A percentile compares a stretch with the other conserved stretches of the same genome.
Evolutionary conservation across 2,113 vertebrate genomes (phyloP).

Genomic region (Carlito syrichta): DNA sequence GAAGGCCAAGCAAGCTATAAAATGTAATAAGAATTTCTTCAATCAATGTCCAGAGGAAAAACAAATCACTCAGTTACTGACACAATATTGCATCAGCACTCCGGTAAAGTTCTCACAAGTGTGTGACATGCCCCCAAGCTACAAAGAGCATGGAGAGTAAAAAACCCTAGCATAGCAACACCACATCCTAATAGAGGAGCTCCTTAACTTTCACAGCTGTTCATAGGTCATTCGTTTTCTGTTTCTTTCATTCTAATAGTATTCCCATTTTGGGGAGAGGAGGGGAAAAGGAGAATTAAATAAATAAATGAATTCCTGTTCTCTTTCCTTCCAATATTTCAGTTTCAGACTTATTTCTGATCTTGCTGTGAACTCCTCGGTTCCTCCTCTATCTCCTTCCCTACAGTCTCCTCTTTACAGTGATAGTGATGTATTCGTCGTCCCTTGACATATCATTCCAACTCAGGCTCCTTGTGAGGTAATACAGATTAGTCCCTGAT

Average conservation of each 20-base stretch:
- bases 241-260: constrained; percentile 17
- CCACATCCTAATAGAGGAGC: constrained; percentile 33
- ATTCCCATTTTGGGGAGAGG: neutral
- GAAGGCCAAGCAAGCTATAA: constrained; percentile 86
- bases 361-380: neutral
- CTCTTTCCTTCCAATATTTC: constrained; percentile 28
- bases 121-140: constrained; percentile 82
- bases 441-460: constrained; percentile 48
- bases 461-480: constrained; percentile 54
- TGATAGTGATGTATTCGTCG: constrained; percentile 64
- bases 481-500: constrained; percentile 65
- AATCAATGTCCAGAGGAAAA: constrained; percentile 88
- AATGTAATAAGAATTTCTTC: constrained; percentile 88
- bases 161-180: neutral
- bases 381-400: constrained; percentile 16
- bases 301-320: constrained; percentile 60
- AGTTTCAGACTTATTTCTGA: constrained; percentile 50
- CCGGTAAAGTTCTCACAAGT: constrained; percentile 82
- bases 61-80: constrained; percentile 84
- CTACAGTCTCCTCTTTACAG: neutral
- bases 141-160: constrained; percentile 41
- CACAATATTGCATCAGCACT: constrained; percentile 83
- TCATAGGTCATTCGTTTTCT: constrained; percentile 45
- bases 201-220: constrained; percentile 67
- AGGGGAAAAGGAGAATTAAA: neutral